Base-by-base conservation (phyloP, 2,113 vertebrate genomes). In the Tringa solitaria region DNA sequence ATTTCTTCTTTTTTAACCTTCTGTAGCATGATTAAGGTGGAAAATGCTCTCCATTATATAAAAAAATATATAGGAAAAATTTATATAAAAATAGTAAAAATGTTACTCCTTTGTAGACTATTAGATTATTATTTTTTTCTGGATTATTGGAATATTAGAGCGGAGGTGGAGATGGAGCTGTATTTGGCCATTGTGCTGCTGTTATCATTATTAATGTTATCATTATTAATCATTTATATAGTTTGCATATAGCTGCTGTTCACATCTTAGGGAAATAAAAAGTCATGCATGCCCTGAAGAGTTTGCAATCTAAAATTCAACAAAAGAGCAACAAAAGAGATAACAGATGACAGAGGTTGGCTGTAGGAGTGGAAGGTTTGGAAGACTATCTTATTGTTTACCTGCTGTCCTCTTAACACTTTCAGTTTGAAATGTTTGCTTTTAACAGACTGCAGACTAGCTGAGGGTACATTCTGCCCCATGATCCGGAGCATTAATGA, bases 231-330 rank as follows among this genome's bases (percentile, higher is more conserved):
- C 28, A 90, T 94, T 93, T 87, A 88, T 82, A 17, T 48, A 39
- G 64, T 78, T 84, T 60, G 53, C 70, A 39, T 88, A 64, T 86
- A 94, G 76, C 59, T 70, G 23, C 84, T 90, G 30, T 81, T 90
- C 76, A 64, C 11, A 12, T 89, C 76, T 68, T 63, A 81, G 69
- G 60, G 46, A 75, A 63, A 84, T 80, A 90, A 85, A 91, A 94
- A 79, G 46, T 90, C 78, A 70, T 72, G 48, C 56, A n/a, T 86
- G 79, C 88, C 90, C 88, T 92, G 79, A 92, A 90, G 85, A 78
- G 45, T 93, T 89, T 86, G 45, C 57, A 68, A 41, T 92, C 76
- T 95, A 96, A 95, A 95, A 88, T 90, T 86, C 60, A 35, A 82
- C 43, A 72, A 50, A 89, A 67, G 51, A 65, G 14, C 75, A 85